Percentiles rank a stretch among this genome's conserved stretches.
phyloP scores from a whole-genome alignment of 2,113 vertebrate species.

The Erpornis zantholeuca region DNA sequence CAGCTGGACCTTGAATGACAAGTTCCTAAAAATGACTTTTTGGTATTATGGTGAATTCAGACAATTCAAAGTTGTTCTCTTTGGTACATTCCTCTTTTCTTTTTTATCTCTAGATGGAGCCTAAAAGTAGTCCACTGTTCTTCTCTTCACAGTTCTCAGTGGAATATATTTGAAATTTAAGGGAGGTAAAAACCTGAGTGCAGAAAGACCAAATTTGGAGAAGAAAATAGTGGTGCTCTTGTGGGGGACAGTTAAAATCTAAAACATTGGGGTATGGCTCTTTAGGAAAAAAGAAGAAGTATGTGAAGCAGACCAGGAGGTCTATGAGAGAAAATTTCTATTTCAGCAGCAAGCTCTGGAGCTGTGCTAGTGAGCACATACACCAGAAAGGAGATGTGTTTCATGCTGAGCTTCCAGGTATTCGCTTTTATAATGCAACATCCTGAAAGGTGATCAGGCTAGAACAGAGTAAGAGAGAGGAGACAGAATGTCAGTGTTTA shows the following conservation, averaged over 20 bases:
- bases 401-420: constrained; percentile 19
- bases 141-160: background rate
- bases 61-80: background rate
- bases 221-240: background rate
- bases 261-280: background rate
- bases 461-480: background rate
- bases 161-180: background rate
- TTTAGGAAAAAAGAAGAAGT: background rate
- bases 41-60: background rate
- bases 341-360: background rate
- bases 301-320: background rate
- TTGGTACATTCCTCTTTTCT: background rate
- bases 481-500: background rate
- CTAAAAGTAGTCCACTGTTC: background rate
- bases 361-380: background rate
- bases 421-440: constrained; percentile 40
- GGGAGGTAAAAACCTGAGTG: background rate
- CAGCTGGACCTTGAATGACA: background rate
- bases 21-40: background rate
- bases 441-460: constrained; percentile 20
- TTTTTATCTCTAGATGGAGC: background rate
- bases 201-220: background rate
- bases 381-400: background rate
- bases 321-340: background rate
- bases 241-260: background rate